Evolutionary conservation across 37 sponge, comb jelly and placozoan species (phyloP).

Genomic region (Eunapius fragilis): DNA sequence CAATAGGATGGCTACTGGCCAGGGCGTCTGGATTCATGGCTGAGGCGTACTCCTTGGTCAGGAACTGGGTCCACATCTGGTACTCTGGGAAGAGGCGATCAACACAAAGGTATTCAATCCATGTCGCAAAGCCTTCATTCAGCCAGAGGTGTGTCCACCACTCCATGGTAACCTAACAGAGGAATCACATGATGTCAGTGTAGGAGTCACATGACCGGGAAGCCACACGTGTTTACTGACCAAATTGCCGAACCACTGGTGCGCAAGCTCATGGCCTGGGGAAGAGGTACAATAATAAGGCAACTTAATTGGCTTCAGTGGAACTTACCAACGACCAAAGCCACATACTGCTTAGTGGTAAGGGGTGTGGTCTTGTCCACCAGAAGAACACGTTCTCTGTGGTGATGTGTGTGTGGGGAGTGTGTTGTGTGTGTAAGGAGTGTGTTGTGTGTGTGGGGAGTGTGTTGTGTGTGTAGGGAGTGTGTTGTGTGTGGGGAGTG

Average conservation of each 20-base stretch:
- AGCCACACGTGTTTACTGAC: slow-evolving; percentile 21
- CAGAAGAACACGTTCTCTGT: neutral
- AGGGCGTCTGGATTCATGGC: slow-evolving; percentile 81
- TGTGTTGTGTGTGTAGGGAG: neutral
- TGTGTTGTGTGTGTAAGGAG: neutral
- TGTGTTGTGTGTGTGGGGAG: neutral
- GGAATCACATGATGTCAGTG: neutral
- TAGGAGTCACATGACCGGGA: neutral
- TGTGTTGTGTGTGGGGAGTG: neutral
- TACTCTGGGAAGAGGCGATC: slow-evolving; percentile 80
- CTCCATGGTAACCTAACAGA: slow-evolving; percentile 74
- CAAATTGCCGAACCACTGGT: slow-evolving; percentile 94
- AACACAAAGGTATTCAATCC: slow-evolving; percentile 83
- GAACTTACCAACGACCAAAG: slow-evolving; percentile 72
- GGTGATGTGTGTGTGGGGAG: too few species aligned
- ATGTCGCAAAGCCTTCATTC: slow-evolving; percentile 88
- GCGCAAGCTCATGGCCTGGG: slow-evolving; percentile 86
- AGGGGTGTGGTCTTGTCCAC: slow-evolving; percentile 45
- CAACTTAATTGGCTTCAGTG: neutral
- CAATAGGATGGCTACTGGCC: slow-evolving; percentile 77
- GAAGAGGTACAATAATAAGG: neutral
- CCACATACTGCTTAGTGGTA: slow-evolving; percentile 65
- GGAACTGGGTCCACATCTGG: slow-evolving; percentile 89
- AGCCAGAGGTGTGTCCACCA: slow-evolving; percentile 96
- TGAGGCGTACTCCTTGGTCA: slow-evolving; percentile 52